Percentiles rank a stretch among this genome's conserved stretches.
Conservation (phyloP, 2,888 invertebrate species). For the Periphyllus acericola region DNA sequence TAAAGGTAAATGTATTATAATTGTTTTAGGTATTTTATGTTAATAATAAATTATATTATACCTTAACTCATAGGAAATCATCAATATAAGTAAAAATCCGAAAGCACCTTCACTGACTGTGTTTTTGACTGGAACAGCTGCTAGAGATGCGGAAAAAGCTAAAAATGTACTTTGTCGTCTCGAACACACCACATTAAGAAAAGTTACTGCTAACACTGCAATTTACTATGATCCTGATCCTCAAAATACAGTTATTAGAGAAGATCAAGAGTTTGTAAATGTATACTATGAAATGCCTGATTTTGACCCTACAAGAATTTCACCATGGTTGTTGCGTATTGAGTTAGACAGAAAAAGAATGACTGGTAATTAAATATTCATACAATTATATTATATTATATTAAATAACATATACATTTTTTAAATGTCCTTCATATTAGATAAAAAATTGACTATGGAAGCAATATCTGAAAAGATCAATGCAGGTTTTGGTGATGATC, state of each 20-base stretch:
- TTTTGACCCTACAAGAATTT: slow-evolving; percentile 96
- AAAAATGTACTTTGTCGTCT: slow-evolving; percentile 97
- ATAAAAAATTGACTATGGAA: slow-evolving; percentile 99
- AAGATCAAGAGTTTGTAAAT: slow-evolving; percentile 99
- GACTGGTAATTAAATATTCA: slow-evolving; percentile 71
- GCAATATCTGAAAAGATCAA: slow-evolving; percentile 99
- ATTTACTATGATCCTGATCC: slow-evolving; percentile 99
- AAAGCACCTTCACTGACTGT: slow-evolving; percentile 99
- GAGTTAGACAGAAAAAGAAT: slow-evolving; percentile 98
- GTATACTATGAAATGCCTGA: slow-evolving; percentile 99
- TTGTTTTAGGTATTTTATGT: neutral
- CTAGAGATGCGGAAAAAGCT: slow-evolving; percentile 98
- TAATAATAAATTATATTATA: slow-evolving; percentile 1
- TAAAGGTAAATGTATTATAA: slow-evolving; percentile 83
- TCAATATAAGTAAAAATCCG: slow-evolving; percentile 98
- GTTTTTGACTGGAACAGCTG: slow-evolving; percentile 96
- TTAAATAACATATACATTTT: neutral
- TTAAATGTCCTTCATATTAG: slow-evolving; percentile 67
- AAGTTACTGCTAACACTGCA: slow-evolving; percentile 97
- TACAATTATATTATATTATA: neutral
- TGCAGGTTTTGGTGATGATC: slow-evolving; percentile 97
- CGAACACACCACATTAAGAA: slow-evolving; percentile 97
- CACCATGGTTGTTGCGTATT: slow-evolving; percentile 97
- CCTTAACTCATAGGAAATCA: slow-evolving; percentile 79
- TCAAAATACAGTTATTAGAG: slow-evolving; percentile 96